Percentiles rank a stretch among this genome's conserved stretches.
These are phyloP conservation scores for Rhorus exstirpatorius DNA, from an alignment of 2,888 invertebrate genomes.

Conservation along the genomic window DNA sequence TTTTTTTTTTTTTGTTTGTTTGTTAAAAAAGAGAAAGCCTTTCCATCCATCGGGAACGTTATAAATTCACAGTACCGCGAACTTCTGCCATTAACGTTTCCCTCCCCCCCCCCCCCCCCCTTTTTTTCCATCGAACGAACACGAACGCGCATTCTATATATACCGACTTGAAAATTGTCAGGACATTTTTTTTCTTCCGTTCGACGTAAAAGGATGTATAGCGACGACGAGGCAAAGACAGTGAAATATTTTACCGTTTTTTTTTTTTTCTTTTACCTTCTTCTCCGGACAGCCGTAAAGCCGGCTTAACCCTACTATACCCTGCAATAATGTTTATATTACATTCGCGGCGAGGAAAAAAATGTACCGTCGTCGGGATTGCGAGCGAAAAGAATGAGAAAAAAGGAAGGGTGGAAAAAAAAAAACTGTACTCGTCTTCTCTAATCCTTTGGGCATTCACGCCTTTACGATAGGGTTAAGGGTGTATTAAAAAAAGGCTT, in stretches of 20 bases:
- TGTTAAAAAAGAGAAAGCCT: constrained; percentile 37
- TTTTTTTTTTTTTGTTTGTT: constrained; percentile 26
- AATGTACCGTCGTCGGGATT: constrained; percentile 43
- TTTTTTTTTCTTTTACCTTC: constrained; percentile 33
- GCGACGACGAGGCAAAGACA: constrained; percentile 45
- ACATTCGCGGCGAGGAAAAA: constrained; percentile 46
- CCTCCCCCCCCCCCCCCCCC: too few relatives aligned
- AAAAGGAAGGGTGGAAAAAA: constrained; percentile 33
- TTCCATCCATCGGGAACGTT: constrained; percentile 31
- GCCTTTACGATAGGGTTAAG: constrained; percentile 71
- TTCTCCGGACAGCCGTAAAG: constrained; percentile 53
- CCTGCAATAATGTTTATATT: constrained; percentile 61
- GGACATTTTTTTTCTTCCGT: constrained; percentile 18
- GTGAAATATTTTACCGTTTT: constrained; percentile 72
- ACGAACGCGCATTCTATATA: constrained; percentile 61
- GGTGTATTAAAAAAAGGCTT: constrained; percentile 38
- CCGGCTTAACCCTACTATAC: constrained; percentile 60
- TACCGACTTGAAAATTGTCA: constrained; percentile 71
- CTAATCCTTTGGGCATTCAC: constrained; percentile 72
- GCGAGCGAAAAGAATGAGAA: constrained; percentile 25
- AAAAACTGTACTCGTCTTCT: constrained; percentile 49
- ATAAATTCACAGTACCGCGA: constrained; percentile 45
- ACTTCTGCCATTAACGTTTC: constrained; percentile 21
- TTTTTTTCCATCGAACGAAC: constrained; percentile 50
- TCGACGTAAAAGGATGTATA: constrained; percentile 45